Conservation (phyloP, 2,797 vertebrate genomes). For the Myotis daubentonii region DNA sequence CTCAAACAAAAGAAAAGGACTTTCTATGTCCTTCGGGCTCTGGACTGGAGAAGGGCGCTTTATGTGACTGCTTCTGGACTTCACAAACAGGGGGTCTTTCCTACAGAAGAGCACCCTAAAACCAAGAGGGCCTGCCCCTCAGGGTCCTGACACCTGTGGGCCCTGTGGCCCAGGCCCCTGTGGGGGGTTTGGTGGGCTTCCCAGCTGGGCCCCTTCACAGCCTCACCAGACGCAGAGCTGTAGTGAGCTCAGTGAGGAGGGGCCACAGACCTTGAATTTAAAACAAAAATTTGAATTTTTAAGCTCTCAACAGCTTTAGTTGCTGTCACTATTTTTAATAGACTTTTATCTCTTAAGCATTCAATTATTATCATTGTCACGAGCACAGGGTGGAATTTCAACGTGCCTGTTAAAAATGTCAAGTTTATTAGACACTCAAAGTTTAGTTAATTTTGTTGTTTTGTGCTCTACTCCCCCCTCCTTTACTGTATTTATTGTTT, state of each 20-base stretch:
- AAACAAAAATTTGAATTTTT: constrained; percentile 62
- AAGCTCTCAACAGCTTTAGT: constrained; percentile 46
- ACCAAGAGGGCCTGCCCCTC: neutral
- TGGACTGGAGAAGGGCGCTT: neutral
- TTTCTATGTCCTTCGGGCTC: neutral
- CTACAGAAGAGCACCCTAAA: neutral
- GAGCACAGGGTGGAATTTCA: constrained; percentile 61
- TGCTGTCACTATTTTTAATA: constrained; percentile 71
- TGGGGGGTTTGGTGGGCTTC: neutral
- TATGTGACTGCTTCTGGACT: neutral
- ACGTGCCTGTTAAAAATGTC: constrained; percentile 76
- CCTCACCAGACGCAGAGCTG: neutral
- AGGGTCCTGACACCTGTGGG: neutral
- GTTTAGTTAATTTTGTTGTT: constrained; percentile 73
- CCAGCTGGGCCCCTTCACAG: neutral
- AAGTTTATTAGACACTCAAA: constrained; percentile 72
- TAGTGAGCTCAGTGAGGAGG: neutral
- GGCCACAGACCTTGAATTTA: constrained; percentile 5
- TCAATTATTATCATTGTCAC: constrained; percentile 74
- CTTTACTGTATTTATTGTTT: constrained; percentile 60
- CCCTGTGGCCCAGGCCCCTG: too few species aligned
- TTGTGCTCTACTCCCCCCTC: constrained; percentile 36
- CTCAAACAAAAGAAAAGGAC: neutral
- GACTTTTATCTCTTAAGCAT: constrained; percentile 64
- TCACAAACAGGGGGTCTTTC: neutral